Evolutionary conservation across 2,888 invertebrate genomes (phyloP).

Genomic region (Carterocephalus palaemon): DNA sequence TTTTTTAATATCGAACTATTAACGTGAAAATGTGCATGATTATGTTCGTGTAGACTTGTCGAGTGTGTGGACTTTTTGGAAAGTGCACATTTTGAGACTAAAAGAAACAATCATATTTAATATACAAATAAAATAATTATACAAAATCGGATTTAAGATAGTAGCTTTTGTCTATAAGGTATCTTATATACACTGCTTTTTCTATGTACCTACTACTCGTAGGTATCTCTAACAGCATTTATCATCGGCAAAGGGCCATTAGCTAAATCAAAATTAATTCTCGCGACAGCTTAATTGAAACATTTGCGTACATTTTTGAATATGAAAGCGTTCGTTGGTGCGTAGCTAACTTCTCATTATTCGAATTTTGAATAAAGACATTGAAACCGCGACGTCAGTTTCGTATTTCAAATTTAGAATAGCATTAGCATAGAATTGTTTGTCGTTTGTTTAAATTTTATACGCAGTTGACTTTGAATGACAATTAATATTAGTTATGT

Average conservation of each 20-base stretch:
- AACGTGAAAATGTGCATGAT: no score
- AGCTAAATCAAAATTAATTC: constrained; percentile 43
- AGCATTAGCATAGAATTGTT: constrained; percentile 57
- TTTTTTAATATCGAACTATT: no score
- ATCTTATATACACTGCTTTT: no score
- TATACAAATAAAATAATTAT: no score
- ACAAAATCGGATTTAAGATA: no score
- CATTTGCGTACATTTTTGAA: constrained; percentile 50
- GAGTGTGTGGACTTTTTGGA: no score
- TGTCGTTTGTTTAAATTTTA: constrained; percentile 76
- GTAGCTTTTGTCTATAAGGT: no score
- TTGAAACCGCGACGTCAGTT: constrained; percentile 66
- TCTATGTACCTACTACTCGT: no score
- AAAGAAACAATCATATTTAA: no score
- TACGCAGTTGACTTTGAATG: constrained; percentile 73
- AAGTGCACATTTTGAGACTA: no score
- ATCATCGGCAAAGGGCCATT: constrained; percentile 28
- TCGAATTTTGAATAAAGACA: constrained; percentile 69
- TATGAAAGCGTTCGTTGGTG: constrained; percentile 58
- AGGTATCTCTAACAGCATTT: no score
- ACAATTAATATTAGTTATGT: constrained; percentile 43
- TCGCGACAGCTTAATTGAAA: constrained; percentile 41
- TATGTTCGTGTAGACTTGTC: no score
- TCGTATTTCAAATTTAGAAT: constrained; percentile 59
- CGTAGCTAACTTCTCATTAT: constrained; percentile 61